Evolutionary conservation across 2,113 vertebrate genomes (phyloP).

Genomic region (Gymnobelideus leadbeateri): DNA sequence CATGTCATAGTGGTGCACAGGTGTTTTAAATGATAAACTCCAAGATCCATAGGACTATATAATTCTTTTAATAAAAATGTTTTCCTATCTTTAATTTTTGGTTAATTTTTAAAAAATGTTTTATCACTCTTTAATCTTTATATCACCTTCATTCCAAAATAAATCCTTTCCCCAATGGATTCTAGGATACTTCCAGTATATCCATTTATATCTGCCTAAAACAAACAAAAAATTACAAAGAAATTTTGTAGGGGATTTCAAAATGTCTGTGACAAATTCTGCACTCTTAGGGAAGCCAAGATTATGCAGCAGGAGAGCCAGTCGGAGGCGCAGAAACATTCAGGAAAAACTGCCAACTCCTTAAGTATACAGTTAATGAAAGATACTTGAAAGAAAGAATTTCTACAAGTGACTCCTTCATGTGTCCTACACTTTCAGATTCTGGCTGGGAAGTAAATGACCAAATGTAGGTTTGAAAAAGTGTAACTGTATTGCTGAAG

Average conservation of each 20-base stretch:
- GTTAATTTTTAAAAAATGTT: not conserved
- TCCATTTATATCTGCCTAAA: conserved; percentile 18
- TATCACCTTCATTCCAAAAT: not conserved
- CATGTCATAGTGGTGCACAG: too few relatives aligned
- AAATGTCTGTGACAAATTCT: conserved; percentile 41
- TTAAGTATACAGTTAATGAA: conserved; percentile 39
- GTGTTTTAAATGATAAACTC: too few relatives aligned
- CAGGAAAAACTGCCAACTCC: conserved; percentile 70
- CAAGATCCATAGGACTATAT: not conserved
- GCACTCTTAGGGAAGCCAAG: conserved; percentile 33
- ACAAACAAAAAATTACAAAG: conserved; percentile 36
- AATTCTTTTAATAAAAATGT: not conserved
- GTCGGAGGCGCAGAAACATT: conserved; percentile 51
- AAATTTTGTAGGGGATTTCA: conserved; percentile 51
- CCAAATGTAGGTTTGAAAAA: conserved; percentile 62
- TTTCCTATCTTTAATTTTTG: not conserved
- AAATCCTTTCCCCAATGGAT: not conserved
- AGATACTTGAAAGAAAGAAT: conserved; percentile 44
- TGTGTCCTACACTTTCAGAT: conserved; percentile 52
- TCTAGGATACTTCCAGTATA: not conserved
- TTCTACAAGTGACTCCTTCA: conserved; percentile 68
- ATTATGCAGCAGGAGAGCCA: conserved; percentile 51
- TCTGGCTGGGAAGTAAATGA: conserved; percentile 59
- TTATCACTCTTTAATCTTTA: not conserved
- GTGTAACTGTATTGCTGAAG: conserved; percentile 18